Evolutionary conservation across 2,888 invertebrate species (phyloP).

Genomic region (Tipula lateralis): DNA sequence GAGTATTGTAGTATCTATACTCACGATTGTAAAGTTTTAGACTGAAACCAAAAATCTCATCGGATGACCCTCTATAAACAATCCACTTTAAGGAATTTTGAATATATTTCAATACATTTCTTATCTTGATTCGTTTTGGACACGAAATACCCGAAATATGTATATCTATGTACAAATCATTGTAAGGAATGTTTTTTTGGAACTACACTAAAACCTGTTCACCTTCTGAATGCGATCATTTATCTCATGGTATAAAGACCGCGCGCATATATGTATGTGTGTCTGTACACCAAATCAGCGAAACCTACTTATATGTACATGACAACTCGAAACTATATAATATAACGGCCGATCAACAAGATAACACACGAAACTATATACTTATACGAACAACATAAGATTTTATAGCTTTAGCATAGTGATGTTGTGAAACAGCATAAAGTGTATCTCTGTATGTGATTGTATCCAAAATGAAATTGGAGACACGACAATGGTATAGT

Average conservation of each 20-base stretch:
- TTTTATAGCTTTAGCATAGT: background rate
- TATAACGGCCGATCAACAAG: slow-evolving; percentile 14
- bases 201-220: background rate
- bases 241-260: background rate
- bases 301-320: background rate
- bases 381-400: background rate
- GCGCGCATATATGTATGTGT: background rate
- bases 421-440: background rate
- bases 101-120: no score
- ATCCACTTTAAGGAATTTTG: no score
- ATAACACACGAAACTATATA: background rate
- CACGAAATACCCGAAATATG: no score
- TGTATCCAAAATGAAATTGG: background rate
- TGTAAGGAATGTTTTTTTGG: background rate
- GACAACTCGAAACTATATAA: background rate
- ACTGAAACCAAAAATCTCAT: no score
- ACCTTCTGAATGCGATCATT: background rate
- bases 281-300: background rate
- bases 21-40: no score
- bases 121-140: no score
- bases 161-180: background rate
- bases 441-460: background rate
- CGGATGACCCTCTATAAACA: no score
- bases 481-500: background rate
- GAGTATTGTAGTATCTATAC: no score